Percentiles rank a stretch among this genome's conserved stretches.
Conservation (phyloP, 1,140 invertebrate species). For the Teleogryllus occipitalis region DNA sequence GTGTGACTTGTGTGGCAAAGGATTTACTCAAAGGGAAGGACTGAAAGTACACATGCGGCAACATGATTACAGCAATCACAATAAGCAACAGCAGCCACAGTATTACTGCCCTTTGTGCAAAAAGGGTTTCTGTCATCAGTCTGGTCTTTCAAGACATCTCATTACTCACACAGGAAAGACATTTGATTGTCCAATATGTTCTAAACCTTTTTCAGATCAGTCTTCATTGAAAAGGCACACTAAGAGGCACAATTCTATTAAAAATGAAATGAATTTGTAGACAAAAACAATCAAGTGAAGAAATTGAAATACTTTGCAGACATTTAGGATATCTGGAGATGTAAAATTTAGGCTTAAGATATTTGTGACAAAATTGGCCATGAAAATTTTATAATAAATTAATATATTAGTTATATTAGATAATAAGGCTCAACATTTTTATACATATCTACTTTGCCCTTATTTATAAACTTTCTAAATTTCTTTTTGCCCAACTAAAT, state of each 20-base stretch:
- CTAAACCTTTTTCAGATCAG: constrained; percentile 59
- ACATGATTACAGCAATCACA: constrained; percentile 32
- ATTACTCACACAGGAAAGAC: constrained; percentile 57
- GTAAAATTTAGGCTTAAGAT: no score
- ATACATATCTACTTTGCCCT: no score
- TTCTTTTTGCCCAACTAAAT: no score
- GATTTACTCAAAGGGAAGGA: constrained; percentile 60
- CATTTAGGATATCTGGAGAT: no score
- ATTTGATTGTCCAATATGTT: constrained; percentile 55
- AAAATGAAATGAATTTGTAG: no score
- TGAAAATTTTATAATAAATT: no score
- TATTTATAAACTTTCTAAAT: no score
- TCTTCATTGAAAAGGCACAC: constrained; percentile 55
- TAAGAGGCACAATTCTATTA: not conserved
- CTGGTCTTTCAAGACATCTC: constrained; percentile 60
- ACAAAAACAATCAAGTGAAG: no score
- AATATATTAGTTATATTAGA: no score
- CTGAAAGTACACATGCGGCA: constrained; percentile 52
- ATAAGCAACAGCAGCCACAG: constrained; percentile 43
- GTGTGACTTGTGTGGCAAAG: constrained; percentile 64
- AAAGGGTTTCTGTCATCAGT: constrained; percentile 57
- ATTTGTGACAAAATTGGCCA: no score
- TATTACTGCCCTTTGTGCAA: constrained; percentile 59
- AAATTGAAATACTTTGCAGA: no score
- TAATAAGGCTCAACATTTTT: no score